Evolutionary conservation across 1,140 invertebrate genomes (phyloP).

Genomic region (Akabosia matsudoensis): DNA sequence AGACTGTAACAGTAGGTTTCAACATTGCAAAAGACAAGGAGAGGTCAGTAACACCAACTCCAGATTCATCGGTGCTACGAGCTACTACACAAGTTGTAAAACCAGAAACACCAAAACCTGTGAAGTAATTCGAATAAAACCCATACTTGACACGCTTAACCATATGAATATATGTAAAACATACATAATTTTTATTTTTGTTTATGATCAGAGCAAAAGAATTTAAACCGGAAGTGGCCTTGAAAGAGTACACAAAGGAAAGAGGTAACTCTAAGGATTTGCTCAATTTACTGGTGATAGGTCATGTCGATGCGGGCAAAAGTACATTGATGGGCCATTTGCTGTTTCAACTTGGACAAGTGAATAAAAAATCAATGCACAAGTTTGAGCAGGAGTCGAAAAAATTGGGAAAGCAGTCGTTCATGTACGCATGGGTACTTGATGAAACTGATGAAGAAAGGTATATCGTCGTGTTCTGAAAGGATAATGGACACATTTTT

Average conservation of each 20-base stretch:
- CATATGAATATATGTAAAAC: conserved; percentile 7
- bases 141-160: not conserved
- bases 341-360: conserved; percentile 82
- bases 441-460: conserved; percentile 98
- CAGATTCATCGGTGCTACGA: not conserved
- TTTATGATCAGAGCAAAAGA: conserved; percentile 44
- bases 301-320: conserved; percentile 99
- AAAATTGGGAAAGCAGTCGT: conserved; percentile 96
- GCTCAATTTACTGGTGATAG: conserved; percentile 91
- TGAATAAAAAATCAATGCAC: conserved; percentile 86
- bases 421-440: conserved; percentile 98
- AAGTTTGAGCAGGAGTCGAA: conserved; percentile 98
- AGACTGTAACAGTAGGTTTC: conserved; percentile 41
- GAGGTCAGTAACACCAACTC: not conserved
- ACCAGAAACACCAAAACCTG: conserved; percentile 18
- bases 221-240: conserved; percentile 50
- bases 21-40: conserved; percentile 33
- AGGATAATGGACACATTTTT: not conserved
- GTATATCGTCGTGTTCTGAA: conserved; percentile 53
- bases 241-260: conserved; percentile 67
- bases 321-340: conserved; percentile 96
- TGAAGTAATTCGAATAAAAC: conserved; percentile 4
- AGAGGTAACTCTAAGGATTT: conserved; percentile 71
- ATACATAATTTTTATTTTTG: conserved; percentile 1
- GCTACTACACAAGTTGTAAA: not conserved